These are phyloP conservation scores for Eulemur mongoz DNA, from an alignment of 2,797 vertebrate genomes.

Conservation along the genomic window DNA sequence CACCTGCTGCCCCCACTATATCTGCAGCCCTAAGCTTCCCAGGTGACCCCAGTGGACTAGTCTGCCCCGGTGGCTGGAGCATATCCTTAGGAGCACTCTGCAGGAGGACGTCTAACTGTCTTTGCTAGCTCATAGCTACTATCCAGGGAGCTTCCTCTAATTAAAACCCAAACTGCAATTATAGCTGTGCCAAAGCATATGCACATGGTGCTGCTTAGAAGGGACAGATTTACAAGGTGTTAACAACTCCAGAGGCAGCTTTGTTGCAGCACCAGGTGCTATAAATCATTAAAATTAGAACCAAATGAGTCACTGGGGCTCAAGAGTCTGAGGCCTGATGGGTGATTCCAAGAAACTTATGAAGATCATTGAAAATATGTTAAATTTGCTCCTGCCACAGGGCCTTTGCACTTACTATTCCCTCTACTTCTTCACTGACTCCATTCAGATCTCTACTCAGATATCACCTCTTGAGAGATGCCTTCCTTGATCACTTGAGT, in stretches of 20 bases:
- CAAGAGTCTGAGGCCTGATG: not conserved
- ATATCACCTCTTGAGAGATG: not conserved
- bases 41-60: not conserved
- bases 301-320: constrained; percentile 38
- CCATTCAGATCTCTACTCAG: not conserved
- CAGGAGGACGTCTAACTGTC: not conserved
- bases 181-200: not conserved
- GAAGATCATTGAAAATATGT: not conserved
- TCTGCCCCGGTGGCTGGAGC: not conserved
- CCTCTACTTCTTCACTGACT: not conserved
- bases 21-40: not conserved
- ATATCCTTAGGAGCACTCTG: not conserved
- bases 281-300: constrained; percentile 71
- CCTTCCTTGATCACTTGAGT: not conserved
- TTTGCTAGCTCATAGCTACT: not conserved
- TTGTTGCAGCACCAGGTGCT: constrained; percentile 51
- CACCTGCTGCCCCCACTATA: not conserved
- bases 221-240: constrained; percentile 72
- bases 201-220: constrained; percentile 63
- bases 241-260: constrained; percentile 60
- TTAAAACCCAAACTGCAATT: constrained; percentile 61
- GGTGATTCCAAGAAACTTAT: constrained; percentile 36
- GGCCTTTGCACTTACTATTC: not conserved
- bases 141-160: constrained; percentile 52
- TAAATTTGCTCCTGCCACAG: not conserved